Percentiles rank a stretch among this genome's conserved stretches.
These are phyloP conservation scores for Erebia ligea DNA, from an alignment of 2,888 invertebrate species.

Conservation along the genomic window DNA sequence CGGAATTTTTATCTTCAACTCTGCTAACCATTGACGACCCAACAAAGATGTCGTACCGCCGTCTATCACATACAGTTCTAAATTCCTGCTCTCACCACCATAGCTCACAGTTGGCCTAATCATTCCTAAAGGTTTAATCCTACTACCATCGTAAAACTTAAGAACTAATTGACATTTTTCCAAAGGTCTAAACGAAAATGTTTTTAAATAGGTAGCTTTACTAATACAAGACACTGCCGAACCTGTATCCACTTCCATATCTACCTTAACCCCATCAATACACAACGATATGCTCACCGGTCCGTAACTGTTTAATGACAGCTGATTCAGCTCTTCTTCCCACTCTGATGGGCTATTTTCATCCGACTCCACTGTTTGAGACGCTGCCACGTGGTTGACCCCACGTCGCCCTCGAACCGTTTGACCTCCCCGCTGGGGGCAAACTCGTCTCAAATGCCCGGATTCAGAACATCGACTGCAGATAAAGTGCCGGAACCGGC, in stretches of 20 bases:
- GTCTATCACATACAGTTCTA: conserved; percentile 4
- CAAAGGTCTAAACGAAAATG: not conserved
- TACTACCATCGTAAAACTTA: conserved; percentile 3
- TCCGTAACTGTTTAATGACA: not conserved
- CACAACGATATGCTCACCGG: not conserved
- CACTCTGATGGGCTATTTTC: not conserved
- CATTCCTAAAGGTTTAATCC: conserved; percentile 3
- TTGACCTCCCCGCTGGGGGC: not conserved
- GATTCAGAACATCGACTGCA: no score
- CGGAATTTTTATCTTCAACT: not conserved
- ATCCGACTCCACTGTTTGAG: not conserved
- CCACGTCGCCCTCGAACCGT: not conserved
- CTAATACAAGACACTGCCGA: conserved; percentile 10
- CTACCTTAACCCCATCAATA: not conserved
- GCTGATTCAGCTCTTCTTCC: not conserved
- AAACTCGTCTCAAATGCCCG: no score
- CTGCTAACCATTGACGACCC: not conserved
- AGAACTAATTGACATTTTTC: not conserved
- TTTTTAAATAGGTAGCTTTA: not conserved
- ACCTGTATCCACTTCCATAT: conserved; percentile 11
- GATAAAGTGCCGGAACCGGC: no score
- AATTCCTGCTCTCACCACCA: not conserved
- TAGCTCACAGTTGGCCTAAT: not conserved
- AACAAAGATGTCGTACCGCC: not conserved
- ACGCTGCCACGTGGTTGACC: not conserved